phyloP scores from a whole-genome alignment of 2,888 invertebrate genomes.

The Orthonychiurus folsomi region DNA sequence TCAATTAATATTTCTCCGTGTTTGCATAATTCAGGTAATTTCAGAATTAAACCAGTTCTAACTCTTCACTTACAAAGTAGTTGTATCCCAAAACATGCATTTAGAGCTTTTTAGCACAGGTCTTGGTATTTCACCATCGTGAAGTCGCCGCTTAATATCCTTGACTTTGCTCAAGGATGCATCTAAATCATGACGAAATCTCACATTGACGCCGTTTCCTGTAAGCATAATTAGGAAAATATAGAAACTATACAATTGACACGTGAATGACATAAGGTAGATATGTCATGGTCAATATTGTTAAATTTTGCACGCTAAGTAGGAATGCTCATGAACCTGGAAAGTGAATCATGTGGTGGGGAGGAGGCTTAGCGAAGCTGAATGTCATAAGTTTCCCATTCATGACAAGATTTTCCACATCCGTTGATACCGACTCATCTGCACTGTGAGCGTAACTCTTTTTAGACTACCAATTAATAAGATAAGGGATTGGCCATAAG shows the following conservation, averaged over 20 bases:
- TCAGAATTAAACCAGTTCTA: too few species aligned
- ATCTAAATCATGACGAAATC: not conserved
- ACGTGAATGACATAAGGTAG: not conserved
- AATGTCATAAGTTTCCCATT: constrained; percentile 11
- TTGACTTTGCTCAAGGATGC: constrained; percentile 5
- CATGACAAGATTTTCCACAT: not conserved
- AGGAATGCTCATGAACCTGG: constrained; percentile 8
- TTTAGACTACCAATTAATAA: too few species aligned
- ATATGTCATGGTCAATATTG: not conserved
- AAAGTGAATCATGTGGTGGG: not conserved
- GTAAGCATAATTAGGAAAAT: too few species aligned
- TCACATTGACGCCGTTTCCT: constrained; percentile 14
- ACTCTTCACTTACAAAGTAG: constrained; percentile 25
- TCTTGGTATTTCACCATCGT: constrained; percentile 31
- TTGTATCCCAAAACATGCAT: constrained; percentile 34
- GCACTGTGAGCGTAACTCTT: not conserved
- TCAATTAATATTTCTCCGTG: not conserved
- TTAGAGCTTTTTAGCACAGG: constrained; percentile 27
- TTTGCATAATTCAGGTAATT: too few species aligned
- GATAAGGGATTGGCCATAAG: not conserved
- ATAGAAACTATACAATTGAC: constrained; percentile 6
- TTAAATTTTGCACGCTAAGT: not conserved
- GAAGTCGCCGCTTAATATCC: constrained; percentile 27
- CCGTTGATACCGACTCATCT: too few species aligned
- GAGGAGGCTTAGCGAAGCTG: constrained; percentile 2